phyloP scores from a whole-genome alignment of 2,797 vertebrate genomes.

The Steatocranus sp. region DNA sequence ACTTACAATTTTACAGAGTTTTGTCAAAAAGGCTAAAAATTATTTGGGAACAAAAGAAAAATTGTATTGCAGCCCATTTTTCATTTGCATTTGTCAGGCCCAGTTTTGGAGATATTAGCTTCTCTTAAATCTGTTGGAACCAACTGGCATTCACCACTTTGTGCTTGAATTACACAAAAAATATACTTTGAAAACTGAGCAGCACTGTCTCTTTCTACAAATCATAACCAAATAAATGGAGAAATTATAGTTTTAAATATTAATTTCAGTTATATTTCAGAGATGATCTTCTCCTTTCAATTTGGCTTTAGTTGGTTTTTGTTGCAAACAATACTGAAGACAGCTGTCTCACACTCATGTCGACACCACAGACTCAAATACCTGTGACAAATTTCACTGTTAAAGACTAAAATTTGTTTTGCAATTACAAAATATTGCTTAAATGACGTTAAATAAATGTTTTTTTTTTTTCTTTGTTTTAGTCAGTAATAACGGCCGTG shows the following conservation, averaged over 20 bases:
- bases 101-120: neutral
- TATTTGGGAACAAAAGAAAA: neutral
- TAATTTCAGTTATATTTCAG: neutral
- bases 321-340: no score
- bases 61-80: no score
- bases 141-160: fast-evolving
- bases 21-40: neutral
- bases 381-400: neutral
- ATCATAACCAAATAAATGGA: neutral
- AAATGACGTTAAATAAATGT: fast-evolving
- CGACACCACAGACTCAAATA: neutral
- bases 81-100: fast-evolving
- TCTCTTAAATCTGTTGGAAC: neutral
- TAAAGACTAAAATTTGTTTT: neutral
- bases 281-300: neutral
- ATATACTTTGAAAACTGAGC: neutral
- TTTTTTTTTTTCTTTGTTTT: neutral
- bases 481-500: fast-evolving
- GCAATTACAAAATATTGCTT: neutral
- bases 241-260: neutral
- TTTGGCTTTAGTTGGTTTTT: neutral
- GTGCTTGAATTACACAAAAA: neutral
- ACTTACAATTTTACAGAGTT: neutral
- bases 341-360: fast-evolving
- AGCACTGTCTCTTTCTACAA: neutral